Conservation (phyloP, 1,140 invertebrate genomes). For the Lordiphosa mommai region DNA sequence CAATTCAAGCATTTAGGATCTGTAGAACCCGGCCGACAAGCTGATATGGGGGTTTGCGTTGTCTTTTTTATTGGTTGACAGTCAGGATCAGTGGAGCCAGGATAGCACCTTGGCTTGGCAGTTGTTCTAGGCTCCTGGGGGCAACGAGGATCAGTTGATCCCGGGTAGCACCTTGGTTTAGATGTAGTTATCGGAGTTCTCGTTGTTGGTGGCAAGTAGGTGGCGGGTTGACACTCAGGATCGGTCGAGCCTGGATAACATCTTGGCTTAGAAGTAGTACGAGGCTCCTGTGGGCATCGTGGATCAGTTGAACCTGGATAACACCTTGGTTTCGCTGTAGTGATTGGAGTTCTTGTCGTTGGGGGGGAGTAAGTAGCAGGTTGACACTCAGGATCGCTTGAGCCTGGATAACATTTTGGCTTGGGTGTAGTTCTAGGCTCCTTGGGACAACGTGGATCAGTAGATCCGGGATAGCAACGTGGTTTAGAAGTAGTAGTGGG, state of each 20-base stretch:
- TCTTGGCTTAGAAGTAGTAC: slow-evolving; percentile 9
- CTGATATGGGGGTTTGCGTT: slow-evolving; percentile 24
- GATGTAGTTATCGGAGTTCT: slow-evolving; percentile 62
- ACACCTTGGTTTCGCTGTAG: slow-evolving; percentile 52
- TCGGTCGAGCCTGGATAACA: slow-evolving; percentile 80
- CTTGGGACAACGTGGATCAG: slow-evolving; percentile 59
- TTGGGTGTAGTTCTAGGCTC: neutral
- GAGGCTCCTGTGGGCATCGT: slow-evolving; percentile 16
- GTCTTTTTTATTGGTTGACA: slow-evolving; percentile 27
- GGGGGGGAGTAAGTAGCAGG: slow-evolving; percentile 30
- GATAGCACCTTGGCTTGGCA: slow-evolving; percentile 67
- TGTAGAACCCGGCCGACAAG: slow-evolving; percentile 31
- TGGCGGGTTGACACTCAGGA: slow-evolving; percentile 69
- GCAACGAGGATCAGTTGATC: slow-evolving; percentile 73
- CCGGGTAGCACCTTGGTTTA: slow-evolving; percentile 79
- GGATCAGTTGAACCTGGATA: slow-evolving; percentile 74
- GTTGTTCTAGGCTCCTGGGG: slow-evolving; percentile 61
- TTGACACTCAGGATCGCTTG: slow-evolving; percentile 32
- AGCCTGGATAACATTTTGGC: slow-evolving; percentile 78
- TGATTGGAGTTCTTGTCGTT: slow-evolving; percentile 58
- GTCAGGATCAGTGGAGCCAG: slow-evolving; percentile 57
- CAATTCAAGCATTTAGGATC: slow-evolving; percentile 33
- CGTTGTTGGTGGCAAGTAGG: slow-evolving; percentile 17
- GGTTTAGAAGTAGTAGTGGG: slow-evolving; percentile 6
- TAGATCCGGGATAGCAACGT: slow-evolving; percentile 79